Evolutionary conservation across 2,113 vertebrate genomes (phyloP).

Genomic region (Panthera tigris): DNA sequence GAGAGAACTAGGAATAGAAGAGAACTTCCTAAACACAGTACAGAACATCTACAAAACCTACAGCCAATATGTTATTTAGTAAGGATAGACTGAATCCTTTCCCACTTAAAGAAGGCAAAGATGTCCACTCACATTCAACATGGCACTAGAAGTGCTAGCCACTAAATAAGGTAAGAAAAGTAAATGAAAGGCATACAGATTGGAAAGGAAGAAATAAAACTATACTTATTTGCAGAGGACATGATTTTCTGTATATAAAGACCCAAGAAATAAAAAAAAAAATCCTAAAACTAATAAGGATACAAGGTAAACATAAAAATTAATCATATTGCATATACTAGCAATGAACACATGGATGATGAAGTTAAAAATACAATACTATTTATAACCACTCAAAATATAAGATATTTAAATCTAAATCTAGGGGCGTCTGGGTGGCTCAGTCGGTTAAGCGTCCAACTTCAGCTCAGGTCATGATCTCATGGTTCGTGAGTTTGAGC

Average conservation of each 20-base stretch:
- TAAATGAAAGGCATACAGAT: background rate
- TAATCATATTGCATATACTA: background rate
- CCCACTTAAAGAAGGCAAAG: background rate
- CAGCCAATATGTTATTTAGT: background rate
- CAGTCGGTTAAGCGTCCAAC: too few relatives aligned
- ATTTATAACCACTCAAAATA: background rate
- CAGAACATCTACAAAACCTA: background rate
- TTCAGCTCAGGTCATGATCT: too few relatives aligned
- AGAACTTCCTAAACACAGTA: background rate
- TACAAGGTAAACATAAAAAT: background rate
- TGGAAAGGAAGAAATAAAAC: background rate
- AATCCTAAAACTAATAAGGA: background rate
- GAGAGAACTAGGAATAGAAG: background rate
- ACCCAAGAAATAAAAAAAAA: background rate
- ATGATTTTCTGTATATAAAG: background rate
- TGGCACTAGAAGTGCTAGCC: background rate
- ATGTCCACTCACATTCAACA: background rate
- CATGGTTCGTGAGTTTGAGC: too few relatives aligned
- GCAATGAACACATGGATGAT: background rate
- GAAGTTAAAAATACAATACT: background rate
- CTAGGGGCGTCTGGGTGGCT: background rate
- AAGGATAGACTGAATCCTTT: background rate
- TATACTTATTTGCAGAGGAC: background rate
- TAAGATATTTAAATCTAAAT: background rate
- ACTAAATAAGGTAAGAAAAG: background rate